Conservation (phyloP, 1,140 invertebrate genomes). For the Trichonephila clavata region DNA sequence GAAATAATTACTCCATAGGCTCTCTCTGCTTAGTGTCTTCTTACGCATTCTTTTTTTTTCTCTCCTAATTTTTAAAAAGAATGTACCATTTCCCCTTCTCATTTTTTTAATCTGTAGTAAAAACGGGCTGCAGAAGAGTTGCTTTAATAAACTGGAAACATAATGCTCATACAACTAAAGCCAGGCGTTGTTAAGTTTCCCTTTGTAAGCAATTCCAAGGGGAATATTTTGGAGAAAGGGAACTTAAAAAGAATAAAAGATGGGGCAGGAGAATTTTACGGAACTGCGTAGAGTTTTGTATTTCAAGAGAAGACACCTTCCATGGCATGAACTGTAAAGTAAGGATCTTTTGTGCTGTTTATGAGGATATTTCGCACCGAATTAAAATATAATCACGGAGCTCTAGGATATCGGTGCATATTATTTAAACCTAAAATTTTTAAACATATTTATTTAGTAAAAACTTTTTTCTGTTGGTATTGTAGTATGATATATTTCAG, state of each 20-base stretch:
- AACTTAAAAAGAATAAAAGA: background rate
- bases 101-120: constrained; percentile 20
- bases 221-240: constrained; percentile 23
- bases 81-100: background rate
- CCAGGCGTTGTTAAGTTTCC: background rate
- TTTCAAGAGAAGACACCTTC: background rate
- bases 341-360: constrained; percentile 1
- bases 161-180: background rate
- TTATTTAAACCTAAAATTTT: background rate
- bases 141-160: constrained; percentile 55
- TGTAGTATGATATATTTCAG: no score
- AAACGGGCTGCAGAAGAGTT: background rate
- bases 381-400: background rate
- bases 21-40: constrained; percentile 7
- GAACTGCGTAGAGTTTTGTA: constrained; percentile 3
- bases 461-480: no score
- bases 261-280: background rate
- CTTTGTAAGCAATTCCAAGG: background rate
- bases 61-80: background rate
- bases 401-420: background rate
- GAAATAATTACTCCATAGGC: constrained; percentile 38
- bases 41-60: background rate
- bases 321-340: background rate
- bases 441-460: background rate
- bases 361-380: background rate